These are phyloP conservation scores for Parnassius smintheus DNA, from an alignment of 2,888 invertebrate species.

Conservation along the genomic window DNA sequence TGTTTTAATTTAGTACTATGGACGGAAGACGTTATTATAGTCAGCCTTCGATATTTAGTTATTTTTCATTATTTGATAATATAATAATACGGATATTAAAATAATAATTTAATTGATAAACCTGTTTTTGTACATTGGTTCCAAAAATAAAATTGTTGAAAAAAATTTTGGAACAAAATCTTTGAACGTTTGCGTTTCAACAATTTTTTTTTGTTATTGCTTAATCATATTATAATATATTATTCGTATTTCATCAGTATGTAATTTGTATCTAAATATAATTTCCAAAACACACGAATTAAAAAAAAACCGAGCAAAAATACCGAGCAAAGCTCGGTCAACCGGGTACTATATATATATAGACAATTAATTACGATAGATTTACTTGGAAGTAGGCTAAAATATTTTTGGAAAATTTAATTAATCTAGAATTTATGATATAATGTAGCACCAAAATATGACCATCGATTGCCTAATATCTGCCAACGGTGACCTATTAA, in stretches of 20 bases:
- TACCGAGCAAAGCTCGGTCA: no score
- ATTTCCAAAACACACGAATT: no score
- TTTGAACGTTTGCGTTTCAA: no score
- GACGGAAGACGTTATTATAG: constrained; percentile 37
- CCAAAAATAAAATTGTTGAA: neutral
- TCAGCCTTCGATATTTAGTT: constrained; percentile 34
- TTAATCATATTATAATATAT: no score
- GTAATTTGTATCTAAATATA: no score
- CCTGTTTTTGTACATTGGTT: constrained; percentile 36
- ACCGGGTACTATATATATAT: no score
- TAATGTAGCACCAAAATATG: constrained; percentile 26
- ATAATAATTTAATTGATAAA: constrained; percentile 2
- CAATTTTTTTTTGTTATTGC: no score
- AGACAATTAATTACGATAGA: neutral
- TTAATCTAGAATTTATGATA: constrained; percentile 8
- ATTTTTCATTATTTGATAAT: constrained; percentile 18
- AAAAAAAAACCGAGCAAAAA: no score
- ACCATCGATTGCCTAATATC: constrained; percentile 15
- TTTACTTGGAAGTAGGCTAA: constrained; percentile 14
- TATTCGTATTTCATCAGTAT: no score
- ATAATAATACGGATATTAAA: constrained; percentile 20
- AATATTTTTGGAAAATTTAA: constrained; percentile 12
- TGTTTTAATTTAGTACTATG: constrained; percentile 29
- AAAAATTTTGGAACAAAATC: no score
- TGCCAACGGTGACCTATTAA: constrained; percentile 10